phyloP scores from a whole-genome alignment of 2,888 invertebrate genomes.

The Resseliella maxima region DNA sequence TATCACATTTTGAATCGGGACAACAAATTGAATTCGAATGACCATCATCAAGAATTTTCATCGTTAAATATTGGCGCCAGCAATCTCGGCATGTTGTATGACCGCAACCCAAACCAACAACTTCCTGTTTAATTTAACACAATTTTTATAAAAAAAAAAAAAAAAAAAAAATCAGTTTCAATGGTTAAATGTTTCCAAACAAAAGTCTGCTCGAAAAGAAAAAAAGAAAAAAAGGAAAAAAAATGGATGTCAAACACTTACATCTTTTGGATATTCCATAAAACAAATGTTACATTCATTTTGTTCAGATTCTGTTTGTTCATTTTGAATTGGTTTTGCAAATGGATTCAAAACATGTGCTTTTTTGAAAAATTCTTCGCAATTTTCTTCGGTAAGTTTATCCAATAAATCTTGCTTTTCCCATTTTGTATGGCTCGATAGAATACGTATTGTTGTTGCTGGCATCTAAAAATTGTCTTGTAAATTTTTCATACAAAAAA shows the following conservation, averaged over 20 bases:
- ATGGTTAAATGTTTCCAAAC: not conserved
- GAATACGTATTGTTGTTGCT: slow-evolving; percentile 25
- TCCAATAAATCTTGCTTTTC: not conserved
- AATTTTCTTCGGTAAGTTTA: not conserved
- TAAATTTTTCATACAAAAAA: not conserved
- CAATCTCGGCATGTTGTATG: not conserved
- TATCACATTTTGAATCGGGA: not conserved
- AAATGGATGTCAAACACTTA: not conserved
- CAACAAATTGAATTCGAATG: not conserved
- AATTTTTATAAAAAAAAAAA: slow-evolving; percentile 57
- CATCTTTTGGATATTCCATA: not conserved
- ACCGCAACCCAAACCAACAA: not conserved
- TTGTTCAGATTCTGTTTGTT: not conserved
- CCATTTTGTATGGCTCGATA: slow-evolving; percentile 8
- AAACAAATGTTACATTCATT: not conserved
- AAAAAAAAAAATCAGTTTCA: slow-evolving; percentile 23
- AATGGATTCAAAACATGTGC: not conserved
- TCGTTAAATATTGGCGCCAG: not conserved
- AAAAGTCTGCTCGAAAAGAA: no score
- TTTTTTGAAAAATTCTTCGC: not conserved
- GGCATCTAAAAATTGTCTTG: not conserved
- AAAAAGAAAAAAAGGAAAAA: slow-evolving; percentile 56
- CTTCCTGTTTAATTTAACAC: not conserved
- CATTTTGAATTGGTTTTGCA: not conserved
- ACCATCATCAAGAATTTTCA: not conserved